Percentiles rank a stretch among this genome's conserved stretches.
These are phyloP conservation scores for Nycticorax nycticorax DNA, from an alignment of 2,113 vertebrate species.

Conservation along the genomic window DNA sequence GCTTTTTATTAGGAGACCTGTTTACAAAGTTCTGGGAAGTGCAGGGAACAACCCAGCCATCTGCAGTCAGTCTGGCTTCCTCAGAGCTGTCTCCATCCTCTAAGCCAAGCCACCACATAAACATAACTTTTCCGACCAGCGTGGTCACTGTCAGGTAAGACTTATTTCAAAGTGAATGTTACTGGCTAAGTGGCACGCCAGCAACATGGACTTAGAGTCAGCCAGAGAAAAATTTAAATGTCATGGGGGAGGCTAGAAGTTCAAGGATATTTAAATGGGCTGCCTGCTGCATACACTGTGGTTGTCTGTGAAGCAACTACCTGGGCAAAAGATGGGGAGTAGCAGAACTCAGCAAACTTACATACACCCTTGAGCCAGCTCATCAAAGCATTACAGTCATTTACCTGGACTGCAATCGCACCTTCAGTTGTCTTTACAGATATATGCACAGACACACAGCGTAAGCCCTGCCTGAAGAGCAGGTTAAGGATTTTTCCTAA, in stretches of 20 bases:
- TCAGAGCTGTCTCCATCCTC: not conserved
- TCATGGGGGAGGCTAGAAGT: not conserved
- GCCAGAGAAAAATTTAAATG: not conserved
- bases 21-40: not conserved
- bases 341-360: not conserved
- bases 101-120: not conserved
- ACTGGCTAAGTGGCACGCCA: not conserved
- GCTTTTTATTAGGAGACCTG: not conserved
- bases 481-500: not conserved
- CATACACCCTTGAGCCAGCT: not conserved
- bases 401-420: not conserved
- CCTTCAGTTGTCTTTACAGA: not conserved
- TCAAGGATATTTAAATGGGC: not conserved
- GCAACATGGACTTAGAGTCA: not conserved
- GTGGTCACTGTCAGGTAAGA: not conserved
- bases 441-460: not conserved
- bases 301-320: not conserved
- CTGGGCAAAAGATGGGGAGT: not conserved
- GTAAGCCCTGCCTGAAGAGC: not conserved
- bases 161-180: not conserved
- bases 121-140: not conserved
- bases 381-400: not conserved
- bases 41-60: not conserved
- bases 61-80: not conserved
- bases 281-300: not conserved